Conservation (phyloP, 2,797 vertebrate genomes). For the Pseudocheirus occidentalis region DNA sequence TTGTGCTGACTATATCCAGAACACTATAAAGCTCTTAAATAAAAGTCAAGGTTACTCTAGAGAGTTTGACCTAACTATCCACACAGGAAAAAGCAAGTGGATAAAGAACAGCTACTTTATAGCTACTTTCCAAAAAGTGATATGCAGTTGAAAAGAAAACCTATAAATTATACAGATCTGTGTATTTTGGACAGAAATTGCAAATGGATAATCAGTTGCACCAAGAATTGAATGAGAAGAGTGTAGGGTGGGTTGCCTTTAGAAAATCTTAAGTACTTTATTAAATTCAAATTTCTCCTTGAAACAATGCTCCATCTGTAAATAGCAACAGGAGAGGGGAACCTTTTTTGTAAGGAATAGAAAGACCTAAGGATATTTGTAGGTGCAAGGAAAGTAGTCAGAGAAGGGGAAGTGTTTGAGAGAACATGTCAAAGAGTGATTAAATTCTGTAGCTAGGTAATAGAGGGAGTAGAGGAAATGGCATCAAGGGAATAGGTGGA, state of each 20-base stretch:
- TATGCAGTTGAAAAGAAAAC: background rate
- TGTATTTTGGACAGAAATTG: background rate
- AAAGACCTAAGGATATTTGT: background rate
- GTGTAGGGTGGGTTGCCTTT: background rate
- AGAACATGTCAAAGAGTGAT: background rate
- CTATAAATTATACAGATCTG: background rate
- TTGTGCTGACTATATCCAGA: background rate
- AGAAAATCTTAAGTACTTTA: background rate
- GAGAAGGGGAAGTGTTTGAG: background rate
- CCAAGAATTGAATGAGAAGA: background rate
- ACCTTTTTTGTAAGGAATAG: background rate
- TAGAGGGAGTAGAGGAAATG: background rate
- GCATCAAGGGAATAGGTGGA: background rate
- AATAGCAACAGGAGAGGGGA: background rate
- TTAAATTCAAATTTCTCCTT: background rate
- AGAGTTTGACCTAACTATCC: background rate
- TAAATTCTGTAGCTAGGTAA: background rate
- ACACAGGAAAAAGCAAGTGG: background rate
- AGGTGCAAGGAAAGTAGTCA: background rate
- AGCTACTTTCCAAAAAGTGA: background rate
- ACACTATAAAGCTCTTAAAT: background rate
- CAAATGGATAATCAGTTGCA: background rate
- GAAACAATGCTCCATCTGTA: background rate
- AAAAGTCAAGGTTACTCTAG: background rate
- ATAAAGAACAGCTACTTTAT: background rate